A percentile compares a stretch with the other conserved stretches of the same genome.
Conservation (phyloP, 2,797 vertebrate genomes). For the Diplodus sargus region DNA sequence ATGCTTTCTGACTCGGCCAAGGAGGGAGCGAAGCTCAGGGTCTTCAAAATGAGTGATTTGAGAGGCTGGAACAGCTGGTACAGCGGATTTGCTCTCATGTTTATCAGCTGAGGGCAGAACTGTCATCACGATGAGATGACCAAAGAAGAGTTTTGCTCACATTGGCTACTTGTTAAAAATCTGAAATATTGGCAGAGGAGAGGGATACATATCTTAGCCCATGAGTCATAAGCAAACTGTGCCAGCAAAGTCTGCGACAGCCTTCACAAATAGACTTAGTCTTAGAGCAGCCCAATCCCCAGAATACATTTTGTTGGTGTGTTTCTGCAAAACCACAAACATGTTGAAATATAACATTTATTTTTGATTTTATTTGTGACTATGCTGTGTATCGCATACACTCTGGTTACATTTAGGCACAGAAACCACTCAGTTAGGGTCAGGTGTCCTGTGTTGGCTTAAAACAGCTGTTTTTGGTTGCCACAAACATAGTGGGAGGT, state of each 20-base stretch:
- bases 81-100: conserved; percentile 67
- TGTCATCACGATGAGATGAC: conserved; percentile 41
- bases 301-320: too few relatives aligned
- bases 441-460: too few relatives aligned
- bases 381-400: too few relatives aligned
- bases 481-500: too few relatives aligned
- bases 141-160: conserved; percentile 41
- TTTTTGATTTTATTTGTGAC: too few relatives aligned
- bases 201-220: not conserved
- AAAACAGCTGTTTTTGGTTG: too few relatives aligned
- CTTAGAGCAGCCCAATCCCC: too few relatives aligned
- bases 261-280: not conserved
- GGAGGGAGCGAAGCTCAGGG: conserved; percentile 56
- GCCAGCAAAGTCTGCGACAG: conserved; percentile 1
- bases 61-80: conserved; percentile 72
- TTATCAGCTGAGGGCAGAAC: conserved; percentile 62
- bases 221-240: conserved; percentile 21
- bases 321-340: too few relatives aligned
- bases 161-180: conserved; percentile 38
- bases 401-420: too few relatives aligned
- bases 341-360: too few relatives aligned
- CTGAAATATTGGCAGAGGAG: conserved; percentile 25
- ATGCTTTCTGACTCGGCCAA: conserved; percentile 65
- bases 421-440: too few relatives aligned
- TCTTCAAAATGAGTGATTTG: conserved; percentile 69